Percentiles rank a stretch among this genome's conserved stretches.
phyloP scores from a whole-genome alignment of 2,888 invertebrate genomes.

The Agrotis clavis region DNA sequence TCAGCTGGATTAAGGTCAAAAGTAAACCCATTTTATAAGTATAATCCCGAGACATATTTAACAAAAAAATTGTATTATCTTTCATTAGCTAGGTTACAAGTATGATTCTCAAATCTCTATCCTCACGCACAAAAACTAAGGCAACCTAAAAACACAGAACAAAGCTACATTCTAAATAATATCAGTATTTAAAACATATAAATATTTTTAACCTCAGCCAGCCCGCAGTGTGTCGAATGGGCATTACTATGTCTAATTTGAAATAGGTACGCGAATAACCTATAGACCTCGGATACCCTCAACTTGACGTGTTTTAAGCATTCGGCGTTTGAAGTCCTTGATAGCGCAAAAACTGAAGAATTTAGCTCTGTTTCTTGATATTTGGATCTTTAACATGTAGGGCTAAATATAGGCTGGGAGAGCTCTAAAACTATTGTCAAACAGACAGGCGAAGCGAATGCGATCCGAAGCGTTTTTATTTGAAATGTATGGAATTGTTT shows the following conservation, averaged over 20 bases:
- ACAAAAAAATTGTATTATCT: neutral
- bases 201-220: constrained; percentile 51
- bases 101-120: neutral
- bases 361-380: constrained; percentile 30
- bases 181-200: constrained; percentile 59
- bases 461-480: no score
- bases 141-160: constrained; percentile 32
- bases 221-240: constrained; percentile 59
- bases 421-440: no score
- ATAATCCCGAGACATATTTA: neutral
- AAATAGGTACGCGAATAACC: constrained; percentile 65
- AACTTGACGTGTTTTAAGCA: constrained; percentile 26
- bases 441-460: no score
- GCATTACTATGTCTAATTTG: constrained; percentile 68
- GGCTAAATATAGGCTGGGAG: no score
- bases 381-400: neutral
- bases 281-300: constrained; percentile 39
- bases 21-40: no score
- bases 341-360: constrained; percentile 32
- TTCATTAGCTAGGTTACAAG: neutral
- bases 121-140: neutral
- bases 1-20: no score
- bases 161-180: constrained; percentile 36
- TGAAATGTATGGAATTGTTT: no score
- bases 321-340: constrained; percentile 51